Base-by-base conservation (phyloP, 2,888 invertebrate species). In the Caenorhabditis sinica region DNA sequence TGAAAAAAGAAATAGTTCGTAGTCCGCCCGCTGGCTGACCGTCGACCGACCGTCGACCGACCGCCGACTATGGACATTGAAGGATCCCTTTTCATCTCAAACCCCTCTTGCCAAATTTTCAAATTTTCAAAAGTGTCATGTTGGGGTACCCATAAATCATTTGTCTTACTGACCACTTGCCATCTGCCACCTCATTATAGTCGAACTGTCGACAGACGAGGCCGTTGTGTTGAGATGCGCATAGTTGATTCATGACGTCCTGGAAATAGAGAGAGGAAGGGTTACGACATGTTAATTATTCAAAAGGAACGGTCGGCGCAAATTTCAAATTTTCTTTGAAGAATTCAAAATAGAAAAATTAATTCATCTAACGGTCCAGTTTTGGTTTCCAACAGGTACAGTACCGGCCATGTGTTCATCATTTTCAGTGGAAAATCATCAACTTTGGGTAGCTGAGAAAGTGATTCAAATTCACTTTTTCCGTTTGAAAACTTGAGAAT, bases 191-290 rank as follows among this genome's bases (percentile, higher is more conserved):
- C 25, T 92, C 89, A 9, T 76, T 61, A 85, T 89, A 91, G 17
- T 87, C 87, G 75, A 92, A 92, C 25, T 80, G 86, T n/a, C 89
- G 85, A 75, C 92, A 92, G 13, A 87, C 68, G n/a, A 91, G 82
- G 5, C 89, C 90, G 28, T 87, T 82, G 83, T 80, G 88, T 68
- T 90, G 89, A 0, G 65, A 72, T 28, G 87, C 63, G 73, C 92
- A 92, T 65, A 90, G 69, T 23, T 87, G 82, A 76, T 92, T 92
- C 72, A 92, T 85, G 13, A 92, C 82, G 74, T 92, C 90, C 90
- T 91, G 73, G 53, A 86, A 28, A 56, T 6, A 20, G 25, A 20
- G 30, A 40, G 40, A 40, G 2, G 13, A 13, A 11, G 40, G 2
- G 17, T 13, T 15, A 58, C n/a, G n/a, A n/a, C n/a, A n/a, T n/a